Evolutionary conservation across 1,140 invertebrate genomes (phyloP).

Genomic region (Drosophila elegans): DNA sequence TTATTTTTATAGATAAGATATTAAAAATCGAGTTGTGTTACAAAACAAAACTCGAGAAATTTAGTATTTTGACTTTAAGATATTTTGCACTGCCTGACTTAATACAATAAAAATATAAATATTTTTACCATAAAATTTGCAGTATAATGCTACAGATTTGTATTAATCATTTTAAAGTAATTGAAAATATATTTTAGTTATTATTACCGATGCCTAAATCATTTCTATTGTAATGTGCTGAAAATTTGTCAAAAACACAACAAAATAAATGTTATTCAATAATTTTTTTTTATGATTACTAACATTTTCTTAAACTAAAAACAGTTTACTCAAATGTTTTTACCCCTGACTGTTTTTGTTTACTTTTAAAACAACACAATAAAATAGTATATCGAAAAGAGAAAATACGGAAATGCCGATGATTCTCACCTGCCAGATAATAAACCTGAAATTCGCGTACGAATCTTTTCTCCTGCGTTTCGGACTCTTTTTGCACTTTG

Average conservation of each 20-base stretch:
- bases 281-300: no score
- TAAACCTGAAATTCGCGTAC: slow-evolving; percentile 16
- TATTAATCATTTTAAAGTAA: no score
- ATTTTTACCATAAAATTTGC: no score
- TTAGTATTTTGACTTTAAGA: neutral
- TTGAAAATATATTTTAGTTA: no score
- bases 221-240: no score
- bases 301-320: neutral
- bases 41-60: neutral
- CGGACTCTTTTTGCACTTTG: slow-evolving; percentile 33
- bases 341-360: neutral
- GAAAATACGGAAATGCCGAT: slow-evolving; percentile 33
- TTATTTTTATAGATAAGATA: neutral
- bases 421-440: slow-evolving; percentile 35
- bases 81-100: no score
- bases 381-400: slow-evolving; percentile 3
- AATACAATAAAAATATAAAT: no score
- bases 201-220: no score
- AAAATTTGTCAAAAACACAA: no score
- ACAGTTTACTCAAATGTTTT: neutral
- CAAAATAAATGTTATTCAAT: no score
- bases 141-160: no score
- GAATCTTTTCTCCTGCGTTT: slow-evolving; percentile 15
- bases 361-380: neutral
- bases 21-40: neutral